These are phyloP conservation scores for Athalia circularis DNA, from an alignment of 2,888 invertebrate species.

Conservation along the genomic window DNA sequence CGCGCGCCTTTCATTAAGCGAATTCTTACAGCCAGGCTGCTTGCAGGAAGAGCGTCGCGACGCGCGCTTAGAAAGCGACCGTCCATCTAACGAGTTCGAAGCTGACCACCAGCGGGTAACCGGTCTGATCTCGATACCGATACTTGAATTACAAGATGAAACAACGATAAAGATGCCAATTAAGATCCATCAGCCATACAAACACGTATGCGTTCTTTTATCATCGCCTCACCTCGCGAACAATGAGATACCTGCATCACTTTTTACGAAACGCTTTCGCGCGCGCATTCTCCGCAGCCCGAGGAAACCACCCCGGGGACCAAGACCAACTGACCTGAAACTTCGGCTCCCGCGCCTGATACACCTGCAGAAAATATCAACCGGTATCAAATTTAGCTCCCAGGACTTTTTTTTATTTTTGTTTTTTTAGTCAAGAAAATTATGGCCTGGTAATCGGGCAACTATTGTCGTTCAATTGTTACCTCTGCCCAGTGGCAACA, in stretches of 20 bases:
- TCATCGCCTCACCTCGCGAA: conserved; percentile 22
- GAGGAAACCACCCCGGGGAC: conserved; percentile 10
- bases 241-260: conserved; percentile 3
- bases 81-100: conserved; percentile 41
- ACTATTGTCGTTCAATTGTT: too few relatives aligned
- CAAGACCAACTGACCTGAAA: background rate
- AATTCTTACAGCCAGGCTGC: conserved; percentile 10
- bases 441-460: too few relatives aligned
- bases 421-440: too few relatives aligned
- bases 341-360: background rate
- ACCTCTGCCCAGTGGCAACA: too few relatives aligned
- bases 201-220: conserved; percentile 42
- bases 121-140: conserved; percentile 42
- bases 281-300: background rate
- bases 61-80: conserved; percentile 44
- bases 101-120: conserved; percentile 41
- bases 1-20: conserved; percentile 38
- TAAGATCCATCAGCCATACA: conserved; percentile 39
- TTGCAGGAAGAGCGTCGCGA: conserved; percentile 40
- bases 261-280: conserved; percentile 16
- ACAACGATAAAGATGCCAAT: conserved; percentile 43
- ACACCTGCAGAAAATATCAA: background rate
- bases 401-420: too few relatives aligned
- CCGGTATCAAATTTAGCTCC: too few relatives aligned
- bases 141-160: conserved; percentile 38